Conservation (phyloP, 1,140 invertebrate species). For the Lethrus apterus region DNA sequence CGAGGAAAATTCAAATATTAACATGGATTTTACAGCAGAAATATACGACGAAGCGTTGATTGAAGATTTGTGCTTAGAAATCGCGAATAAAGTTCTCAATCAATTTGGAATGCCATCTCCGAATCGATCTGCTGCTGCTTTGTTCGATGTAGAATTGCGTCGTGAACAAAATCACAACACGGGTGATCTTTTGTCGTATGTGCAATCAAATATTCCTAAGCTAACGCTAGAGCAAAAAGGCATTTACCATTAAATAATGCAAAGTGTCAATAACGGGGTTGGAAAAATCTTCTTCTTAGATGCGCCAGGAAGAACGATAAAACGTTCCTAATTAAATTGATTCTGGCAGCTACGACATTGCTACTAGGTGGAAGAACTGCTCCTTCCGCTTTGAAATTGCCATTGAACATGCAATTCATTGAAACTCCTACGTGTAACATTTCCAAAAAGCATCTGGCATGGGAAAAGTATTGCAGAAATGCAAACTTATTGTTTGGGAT, state of each 20-base stretch:
- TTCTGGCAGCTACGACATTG: conserved; percentile 28
- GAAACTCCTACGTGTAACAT: conserved; percentile 33
- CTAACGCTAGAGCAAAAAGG: conserved; percentile 10
- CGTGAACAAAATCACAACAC: conserved; percentile 24
- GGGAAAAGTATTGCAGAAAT: conserved; percentile 28
- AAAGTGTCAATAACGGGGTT: conserved; percentile 30
- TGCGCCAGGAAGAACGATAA: conserved; percentile 31
- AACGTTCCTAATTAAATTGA: conserved; percentile 37
- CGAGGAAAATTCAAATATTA: conserved; percentile 28
- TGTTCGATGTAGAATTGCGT: conserved; percentile 38
- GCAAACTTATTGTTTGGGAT: conserved; percentile 35
- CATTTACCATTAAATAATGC: conserved; percentile 23
- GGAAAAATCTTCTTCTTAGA: conserved; percentile 25
- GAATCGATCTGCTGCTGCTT: conserved; percentile 35
- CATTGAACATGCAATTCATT: conserved; percentile 23
- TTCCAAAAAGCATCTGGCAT: conserved; percentile 23
- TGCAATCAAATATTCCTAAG: conserved; percentile 18
- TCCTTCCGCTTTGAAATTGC: conserved; percentile 25
- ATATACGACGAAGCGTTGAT: conserved; percentile 37
- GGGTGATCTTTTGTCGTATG: conserved; percentile 16
- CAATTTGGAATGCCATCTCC: conserved; percentile 39
- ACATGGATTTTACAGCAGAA: conserved; percentile 30
- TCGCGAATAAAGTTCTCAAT: conserved; percentile 32
- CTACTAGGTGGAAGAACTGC: conserved; percentile 12
- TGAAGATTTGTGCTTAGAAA: conserved; percentile 38